phyloP scores from a whole-genome alignment of 2,113 vertebrate genomes.

The Mungos mungo region DNA sequence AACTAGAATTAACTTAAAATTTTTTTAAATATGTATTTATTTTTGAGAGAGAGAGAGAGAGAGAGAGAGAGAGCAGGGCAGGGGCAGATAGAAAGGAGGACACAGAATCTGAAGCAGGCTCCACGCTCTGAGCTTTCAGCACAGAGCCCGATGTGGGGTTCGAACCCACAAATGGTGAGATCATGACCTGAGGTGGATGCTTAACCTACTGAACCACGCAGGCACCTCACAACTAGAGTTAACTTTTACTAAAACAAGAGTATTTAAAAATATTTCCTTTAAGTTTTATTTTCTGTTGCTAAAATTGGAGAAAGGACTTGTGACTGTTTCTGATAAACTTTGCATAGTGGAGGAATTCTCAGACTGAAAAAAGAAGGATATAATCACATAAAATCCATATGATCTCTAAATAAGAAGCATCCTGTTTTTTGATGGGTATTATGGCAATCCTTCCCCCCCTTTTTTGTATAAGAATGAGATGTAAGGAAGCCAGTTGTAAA shows the following conservation, averaged over 20 bases:
- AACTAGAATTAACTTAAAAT: neutral
- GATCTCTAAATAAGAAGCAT: conserved; percentile 38
- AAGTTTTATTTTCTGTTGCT: neutral
- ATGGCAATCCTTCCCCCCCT: neutral
- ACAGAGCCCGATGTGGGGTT: too few species aligned
- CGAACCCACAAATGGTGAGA: too few species aligned
- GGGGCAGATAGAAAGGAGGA: too few species aligned
- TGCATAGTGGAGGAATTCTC: neutral
- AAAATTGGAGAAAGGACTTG: neutral
- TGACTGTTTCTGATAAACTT: conserved; percentile 29
- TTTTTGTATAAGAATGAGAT: conserved; percentile 5
- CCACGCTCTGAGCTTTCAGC: too few species aligned
- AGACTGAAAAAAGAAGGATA: neutral
- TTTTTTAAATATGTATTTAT: too few species aligned
- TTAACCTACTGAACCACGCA: too few species aligned
- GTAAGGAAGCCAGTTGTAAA: conserved; percentile 25
- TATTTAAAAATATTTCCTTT: conserved; percentile 2
- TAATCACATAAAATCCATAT: neutral
- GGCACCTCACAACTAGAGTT: neutral
- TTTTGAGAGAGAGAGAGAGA: too few species aligned
- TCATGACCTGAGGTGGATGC: too few species aligned
- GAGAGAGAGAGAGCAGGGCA: too few species aligned
- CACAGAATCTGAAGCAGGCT: too few species aligned
- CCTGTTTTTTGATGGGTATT: neutral
- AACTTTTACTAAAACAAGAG: neutral